Evolutionary conservation across 1,140 invertebrate genomes (phyloP).

Genomic region (Portunus trituberculatus): DNA sequence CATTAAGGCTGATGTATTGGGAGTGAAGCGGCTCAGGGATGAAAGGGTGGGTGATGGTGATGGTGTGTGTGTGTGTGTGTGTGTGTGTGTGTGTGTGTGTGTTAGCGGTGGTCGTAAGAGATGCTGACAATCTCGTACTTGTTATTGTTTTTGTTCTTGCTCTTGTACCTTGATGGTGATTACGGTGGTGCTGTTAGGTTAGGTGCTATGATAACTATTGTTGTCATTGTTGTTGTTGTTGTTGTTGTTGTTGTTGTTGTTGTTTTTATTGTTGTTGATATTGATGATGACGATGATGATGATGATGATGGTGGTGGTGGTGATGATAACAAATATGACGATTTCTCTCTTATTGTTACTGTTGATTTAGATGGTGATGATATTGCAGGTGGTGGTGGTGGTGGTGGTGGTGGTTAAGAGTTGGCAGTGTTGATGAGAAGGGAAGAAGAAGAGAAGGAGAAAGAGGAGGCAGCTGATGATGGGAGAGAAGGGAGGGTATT

Average conservation of each 20-base stretch:
- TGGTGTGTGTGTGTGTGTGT: background rate
- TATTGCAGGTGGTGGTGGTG: too few species aligned
- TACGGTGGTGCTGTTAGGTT: background rate
- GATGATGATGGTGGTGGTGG: background rate
- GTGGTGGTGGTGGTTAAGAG: too few species aligned
- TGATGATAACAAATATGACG: background rate
- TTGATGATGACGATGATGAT: background rate
- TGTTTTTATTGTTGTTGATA: too few species aligned
- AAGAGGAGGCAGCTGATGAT: background rate
- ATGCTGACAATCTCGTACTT: background rate
- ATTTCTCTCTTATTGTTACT: too few species aligned
- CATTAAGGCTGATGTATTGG: constrained; percentile 26
- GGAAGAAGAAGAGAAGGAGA: background rate
- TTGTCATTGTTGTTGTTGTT: background rate
- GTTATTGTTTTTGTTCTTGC: background rate
- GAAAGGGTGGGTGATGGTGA: constrained; percentile 27
- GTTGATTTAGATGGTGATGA: too few species aligned
- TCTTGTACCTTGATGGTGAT: background rate
- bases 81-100: background rate
- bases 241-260: background rate
- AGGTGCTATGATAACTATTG: too few species aligned
- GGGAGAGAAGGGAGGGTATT: background rate
- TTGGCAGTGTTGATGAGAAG: background rate
- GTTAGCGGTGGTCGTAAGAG: background rate
- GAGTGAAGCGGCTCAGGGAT: background rate